phyloP scores from a whole-genome alignment of 1,140 invertebrate species.

The Olivierus martensii region DNA sequence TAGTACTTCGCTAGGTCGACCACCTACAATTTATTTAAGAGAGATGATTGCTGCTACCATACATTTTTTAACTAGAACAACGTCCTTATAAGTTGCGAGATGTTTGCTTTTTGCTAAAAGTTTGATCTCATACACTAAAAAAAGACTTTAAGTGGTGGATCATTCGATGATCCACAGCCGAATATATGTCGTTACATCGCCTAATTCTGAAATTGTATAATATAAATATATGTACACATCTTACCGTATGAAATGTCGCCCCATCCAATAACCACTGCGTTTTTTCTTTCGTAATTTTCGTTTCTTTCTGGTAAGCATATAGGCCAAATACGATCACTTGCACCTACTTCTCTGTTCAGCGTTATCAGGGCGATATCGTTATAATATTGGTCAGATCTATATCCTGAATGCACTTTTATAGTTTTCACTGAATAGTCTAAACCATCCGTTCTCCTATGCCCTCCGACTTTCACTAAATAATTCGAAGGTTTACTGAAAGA shows the following conservation, averaged over 20 bases:
- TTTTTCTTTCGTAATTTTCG: conserved; percentile 53
- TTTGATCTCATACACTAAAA: conserved; percentile 1
- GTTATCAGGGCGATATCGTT: conserved; percentile 78
- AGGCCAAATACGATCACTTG: conserved; percentile 66
- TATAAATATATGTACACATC: too few relatives aligned
- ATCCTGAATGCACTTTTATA: conserved; percentile 54
- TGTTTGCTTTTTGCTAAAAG: too few relatives aligned
- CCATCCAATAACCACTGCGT: conserved; percentile 79
- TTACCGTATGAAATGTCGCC: conserved; percentile 32
- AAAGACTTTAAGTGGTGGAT: not conserved
- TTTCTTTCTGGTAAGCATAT: conserved; percentile 55
- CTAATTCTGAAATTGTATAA: too few relatives aligned
- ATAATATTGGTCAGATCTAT: conserved; percentile 71
- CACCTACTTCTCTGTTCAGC: too few relatives aligned
- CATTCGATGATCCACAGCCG: not conserved
- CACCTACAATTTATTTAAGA: too few relatives aligned
- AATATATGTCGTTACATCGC: too few relatives aligned
- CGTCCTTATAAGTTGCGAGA: too few relatives aligned
- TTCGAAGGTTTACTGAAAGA: conserved; percentile 6
- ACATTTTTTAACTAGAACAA: too few relatives aligned
- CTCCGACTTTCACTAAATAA: not conserved
- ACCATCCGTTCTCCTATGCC: conserved; percentile 9
- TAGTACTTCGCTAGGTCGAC: conserved; percentile 14
- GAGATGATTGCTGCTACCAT: too few relatives aligned
- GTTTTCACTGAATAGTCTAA: conserved; percentile 1